Evolutionary conservation across 2,797 vertebrate genomes (phyloP).

Genomic region (Hydrolagus colliei): DNA sequence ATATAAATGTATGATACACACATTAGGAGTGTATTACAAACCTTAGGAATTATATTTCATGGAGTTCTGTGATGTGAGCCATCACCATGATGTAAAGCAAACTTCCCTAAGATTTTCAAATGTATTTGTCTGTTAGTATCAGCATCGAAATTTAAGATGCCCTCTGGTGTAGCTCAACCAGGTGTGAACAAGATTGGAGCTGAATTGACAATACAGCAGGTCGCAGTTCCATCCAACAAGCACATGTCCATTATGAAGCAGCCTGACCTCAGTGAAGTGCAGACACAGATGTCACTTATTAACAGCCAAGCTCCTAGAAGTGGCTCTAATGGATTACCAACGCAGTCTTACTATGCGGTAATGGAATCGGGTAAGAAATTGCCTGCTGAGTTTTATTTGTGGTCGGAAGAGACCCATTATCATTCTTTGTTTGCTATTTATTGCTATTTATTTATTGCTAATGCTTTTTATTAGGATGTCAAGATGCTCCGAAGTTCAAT

Average conservation of each 20-base stretch:
- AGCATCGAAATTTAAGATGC: conserved; percentile 46
- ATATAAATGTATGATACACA: too few species aligned
- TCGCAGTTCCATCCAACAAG: conserved; percentile 43
- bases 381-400: neutral
- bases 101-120: neutral
- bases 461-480: conserved; percentile 46
- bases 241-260: conserved; percentile 46
- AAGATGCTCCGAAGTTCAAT: conserved; percentile 47
- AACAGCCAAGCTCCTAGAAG: conserved; percentile 39
- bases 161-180: conserved; percentile 38
- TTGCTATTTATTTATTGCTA: neutral
- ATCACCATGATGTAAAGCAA: too few species aligned
- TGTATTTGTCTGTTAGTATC: conserved; percentile 43
- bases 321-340: conserved; percentile 35
- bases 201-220: conserved; percentile 34
- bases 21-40: too few species aligned
- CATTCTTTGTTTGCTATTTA: neutral
- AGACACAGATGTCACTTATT: conserved; percentile 56
- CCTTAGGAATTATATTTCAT: too few species aligned
- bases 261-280: conserved; percentile 52
- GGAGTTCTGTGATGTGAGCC: too few species aligned
- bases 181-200: conserved; percentile 37
- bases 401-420: neutral
- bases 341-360: conserved; percentile 36
- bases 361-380: conserved; percentile 48